These are phyloP conservation scores for Anser cygnoides DNA, from an alignment of 2,113 vertebrate genomes.

Conservation along the genomic window DNA sequence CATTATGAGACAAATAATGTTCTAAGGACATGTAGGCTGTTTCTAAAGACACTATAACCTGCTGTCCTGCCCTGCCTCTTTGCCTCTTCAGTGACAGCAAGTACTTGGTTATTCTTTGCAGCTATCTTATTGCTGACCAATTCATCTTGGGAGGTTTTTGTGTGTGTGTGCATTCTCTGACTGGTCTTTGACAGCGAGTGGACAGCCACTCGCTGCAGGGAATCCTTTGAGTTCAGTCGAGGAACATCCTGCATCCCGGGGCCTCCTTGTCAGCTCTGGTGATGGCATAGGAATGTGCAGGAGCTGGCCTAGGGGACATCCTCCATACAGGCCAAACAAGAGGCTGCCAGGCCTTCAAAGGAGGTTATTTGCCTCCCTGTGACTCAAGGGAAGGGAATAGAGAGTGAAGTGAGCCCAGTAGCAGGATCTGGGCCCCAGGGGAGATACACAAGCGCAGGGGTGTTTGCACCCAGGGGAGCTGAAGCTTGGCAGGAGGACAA, in stretches of 20 bases:
- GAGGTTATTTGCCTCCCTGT: neutral
- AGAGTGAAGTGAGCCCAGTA: neutral
- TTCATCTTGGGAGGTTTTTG: neutral
- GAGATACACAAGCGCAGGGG: neutral
- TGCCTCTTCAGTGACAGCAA: neutral
- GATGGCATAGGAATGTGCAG: neutral
- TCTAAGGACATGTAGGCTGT: neutral
- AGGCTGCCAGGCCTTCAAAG: neutral
- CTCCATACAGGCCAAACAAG: neutral
- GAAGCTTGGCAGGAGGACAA: neutral
- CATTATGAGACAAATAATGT: neutral
- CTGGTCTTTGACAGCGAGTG: neutral
- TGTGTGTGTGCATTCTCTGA: neutral
- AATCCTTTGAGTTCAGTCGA: rapidly evolving
- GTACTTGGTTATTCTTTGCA: neutral
- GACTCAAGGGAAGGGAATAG: neutral
- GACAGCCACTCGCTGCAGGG: neutral
- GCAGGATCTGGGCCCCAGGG: neutral
- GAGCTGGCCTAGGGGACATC: neutral
- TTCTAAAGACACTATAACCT: neutral
- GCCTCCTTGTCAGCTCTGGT: neutral
- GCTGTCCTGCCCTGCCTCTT: neutral
- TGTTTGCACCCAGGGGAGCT: neutral
- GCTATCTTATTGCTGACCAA: neutral
- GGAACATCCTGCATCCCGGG: neutral